Evolutionary conservation across 2,888 invertebrate genomes (phyloP).

Genomic region (Brenthis ino): DNA sequence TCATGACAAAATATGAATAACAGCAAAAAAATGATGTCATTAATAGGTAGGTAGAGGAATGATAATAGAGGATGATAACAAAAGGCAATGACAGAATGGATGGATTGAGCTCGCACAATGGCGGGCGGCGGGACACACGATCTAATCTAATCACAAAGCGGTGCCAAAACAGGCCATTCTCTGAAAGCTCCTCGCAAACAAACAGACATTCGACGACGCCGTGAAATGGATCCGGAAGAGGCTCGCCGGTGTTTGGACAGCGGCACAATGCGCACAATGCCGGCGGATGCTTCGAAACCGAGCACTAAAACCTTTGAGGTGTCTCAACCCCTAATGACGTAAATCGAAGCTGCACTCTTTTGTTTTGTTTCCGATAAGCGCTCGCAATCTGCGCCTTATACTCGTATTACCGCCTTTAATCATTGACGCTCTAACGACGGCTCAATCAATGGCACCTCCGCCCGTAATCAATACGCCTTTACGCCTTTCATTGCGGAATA

Average conservation of each 20-base stretch:
- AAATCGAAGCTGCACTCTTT: constrained; percentile 70
- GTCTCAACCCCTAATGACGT: constrained; percentile 68
- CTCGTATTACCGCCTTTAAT: constrained; percentile 76
- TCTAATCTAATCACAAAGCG: constrained; percentile 48
- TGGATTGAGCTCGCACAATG: constrained; percentile 10
- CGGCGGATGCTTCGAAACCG: neutral
- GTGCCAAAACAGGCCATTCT: constrained; percentile 45
- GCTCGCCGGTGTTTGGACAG: constrained; percentile 61
- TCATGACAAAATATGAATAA: neutral
- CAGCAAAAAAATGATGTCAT: neutral
- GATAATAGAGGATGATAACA: neutral
- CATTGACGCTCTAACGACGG: constrained; percentile 63
- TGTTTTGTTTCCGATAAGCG: constrained; percentile 65
- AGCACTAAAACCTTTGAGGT: constrained; percentile 54
- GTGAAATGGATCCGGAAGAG: constrained; percentile 56
- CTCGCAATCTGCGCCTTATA: constrained; percentile 62
- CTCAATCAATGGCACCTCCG: constrained; percentile 56
- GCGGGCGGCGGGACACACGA: constrained; percentile 39
- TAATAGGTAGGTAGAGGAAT: constrained; percentile 11
- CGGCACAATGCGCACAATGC: constrained; percentile 53
- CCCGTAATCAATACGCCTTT: constrained; percentile 65
- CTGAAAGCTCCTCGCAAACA: constrained; percentile 15
- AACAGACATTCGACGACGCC: constrained; percentile 34
- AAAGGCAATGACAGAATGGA: constrained; percentile 22
- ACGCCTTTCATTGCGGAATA: constrained; percentile 63